These are phyloP conservation scores for Heliconius cydno DNA, from an alignment of 2,888 invertebrate species.

Conservation along the genomic window DNA sequence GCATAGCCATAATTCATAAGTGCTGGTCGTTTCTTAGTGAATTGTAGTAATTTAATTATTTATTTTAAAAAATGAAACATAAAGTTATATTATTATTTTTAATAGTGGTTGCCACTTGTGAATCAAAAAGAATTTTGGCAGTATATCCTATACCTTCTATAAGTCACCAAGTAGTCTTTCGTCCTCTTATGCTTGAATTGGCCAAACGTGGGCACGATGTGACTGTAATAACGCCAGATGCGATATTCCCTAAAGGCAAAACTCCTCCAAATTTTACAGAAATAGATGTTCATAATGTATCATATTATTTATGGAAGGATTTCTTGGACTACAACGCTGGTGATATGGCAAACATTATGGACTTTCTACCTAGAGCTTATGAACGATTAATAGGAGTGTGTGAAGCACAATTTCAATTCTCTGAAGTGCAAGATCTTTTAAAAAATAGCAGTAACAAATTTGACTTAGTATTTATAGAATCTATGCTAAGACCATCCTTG, in stretches of 20 bases:
- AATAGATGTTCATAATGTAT: constrained; percentile 58
- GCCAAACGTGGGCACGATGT: constrained; percentile 65
- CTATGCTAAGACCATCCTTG: constrained; percentile 47
- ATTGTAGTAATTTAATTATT: neutral
- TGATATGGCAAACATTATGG: neutral
- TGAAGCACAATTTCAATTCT: constrained; percentile 29
- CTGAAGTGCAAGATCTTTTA: constrained; percentile 35
- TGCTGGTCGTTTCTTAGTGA: constrained; percentile 7
- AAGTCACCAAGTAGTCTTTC: constrained; percentile 58
- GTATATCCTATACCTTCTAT: constrained; percentile 62
- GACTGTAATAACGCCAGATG: constrained; percentile 61
- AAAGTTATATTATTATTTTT: constrained; percentile 11
- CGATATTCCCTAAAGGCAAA: constrained; percentile 56
- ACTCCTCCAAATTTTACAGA: constrained; percentile 58
- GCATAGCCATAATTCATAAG: neutral
- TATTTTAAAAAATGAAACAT: neutral
- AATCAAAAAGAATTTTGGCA: constrained; percentile 57
- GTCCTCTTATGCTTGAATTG: constrained; percentile 59
- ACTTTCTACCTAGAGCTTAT: neutral
- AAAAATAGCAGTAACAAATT: constrained; percentile 46
- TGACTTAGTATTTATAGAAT: constrained; percentile 57
- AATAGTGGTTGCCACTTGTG: constrained; percentile 7
- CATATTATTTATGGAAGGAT: constrained; percentile 3
- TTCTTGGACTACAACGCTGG: neutral
- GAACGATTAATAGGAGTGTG: neutral